Evolutionary conservation across 2,797 vertebrate species (phyloP), one percentile per base, ranked within the genome.

Genomic region (Psittacula echo): DNA sequence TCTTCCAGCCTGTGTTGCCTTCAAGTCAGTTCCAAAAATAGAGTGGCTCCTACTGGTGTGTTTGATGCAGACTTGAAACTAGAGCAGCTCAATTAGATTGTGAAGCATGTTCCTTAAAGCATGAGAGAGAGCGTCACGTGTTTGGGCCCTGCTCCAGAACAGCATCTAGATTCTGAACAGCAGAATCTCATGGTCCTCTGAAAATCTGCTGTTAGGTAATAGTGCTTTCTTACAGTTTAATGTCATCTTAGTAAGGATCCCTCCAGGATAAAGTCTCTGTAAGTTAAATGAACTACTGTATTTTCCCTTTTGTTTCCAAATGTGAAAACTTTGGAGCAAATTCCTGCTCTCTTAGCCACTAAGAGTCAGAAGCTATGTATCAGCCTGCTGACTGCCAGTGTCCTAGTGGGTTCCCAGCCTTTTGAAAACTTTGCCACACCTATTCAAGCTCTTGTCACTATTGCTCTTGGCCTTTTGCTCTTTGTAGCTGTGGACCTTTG

Each of bases 11-110:
- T 74, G 60, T 51, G 47, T 72, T 90, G 85, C 60, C 79, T 89
- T 79, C 20, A 6, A 93, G 65, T 87, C 76, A 66, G 58, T 73
- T 92, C 76, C 89, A 86, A 81, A 94, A 95, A 91, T 81, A 92
- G 85, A 47, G 70, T 80, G 60, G 64, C 79, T 96, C n/a, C 76
- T 85, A 22, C 87, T 68, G 56, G 68, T 0, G 0, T 80, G 48
- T 85, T 76, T 79, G 79, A 87, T 78, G 56, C 48, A 58, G 71
- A 23, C 27, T 65, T 80, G 41, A 81, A 96, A 87, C 47, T 68
- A 37, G 62, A 95, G 60, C 91, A 83, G 72, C 93, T 91, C 72
- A 54, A 2, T 4, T 74, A 70, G 68, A 72, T 78, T 1, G 0
- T 91, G 18, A 85, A 93, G 45, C 80, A 19, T 10, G 10, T 74